These are phyloP conservation scores for Tillus elongatus DNA, from an alignment of 2,888 invertebrate genomes.

Conservation along the genomic window DNA sequence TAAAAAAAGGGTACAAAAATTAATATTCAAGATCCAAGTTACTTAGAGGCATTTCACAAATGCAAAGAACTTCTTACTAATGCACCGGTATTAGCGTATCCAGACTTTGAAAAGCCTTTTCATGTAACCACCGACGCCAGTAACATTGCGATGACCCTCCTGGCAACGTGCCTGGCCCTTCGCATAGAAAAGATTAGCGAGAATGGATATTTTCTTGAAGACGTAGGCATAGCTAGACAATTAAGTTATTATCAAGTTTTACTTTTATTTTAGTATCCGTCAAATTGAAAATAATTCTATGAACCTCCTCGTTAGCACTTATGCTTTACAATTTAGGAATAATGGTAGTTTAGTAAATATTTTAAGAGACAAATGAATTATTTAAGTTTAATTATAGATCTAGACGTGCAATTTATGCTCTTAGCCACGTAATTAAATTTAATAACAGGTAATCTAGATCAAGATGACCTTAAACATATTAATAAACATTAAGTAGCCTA, in stretches of 20 bases:
- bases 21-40: too few species aligned
- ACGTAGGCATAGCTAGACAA: too few species aligned
- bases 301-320: neutral
- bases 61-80: too few species aligned
- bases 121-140: too few species aligned
- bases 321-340: neutral
- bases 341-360: neutral
- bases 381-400: neutral
- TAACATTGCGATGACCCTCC: slow-evolving; percentile 14
- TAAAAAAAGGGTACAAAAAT: too few species aligned
- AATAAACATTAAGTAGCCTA: too few species aligned
- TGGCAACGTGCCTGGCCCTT: slow-evolving; percentile 17
- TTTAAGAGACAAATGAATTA: slow-evolving; percentile 1
- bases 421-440: neutral
- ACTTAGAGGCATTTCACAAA: too few species aligned
- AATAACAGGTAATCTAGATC: slow-evolving; percentile 6
- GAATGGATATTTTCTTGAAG: too few species aligned
- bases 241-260: too few species aligned
- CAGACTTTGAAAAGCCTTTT: slow-evolving; percentile 16
- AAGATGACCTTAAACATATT: too few species aligned
- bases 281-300: neutral
- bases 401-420: slow-evolving; percentile 2
- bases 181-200: slow-evolving; percentile 13
- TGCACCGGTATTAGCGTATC: too few species aligned
- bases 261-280: too few species aligned